Percentiles rank a stretch among this genome's conserved stretches.
Evolutionary conservation across 1,140 invertebrate genomes (phyloP).

Genomic region (Hermetia illucens): DNA sequence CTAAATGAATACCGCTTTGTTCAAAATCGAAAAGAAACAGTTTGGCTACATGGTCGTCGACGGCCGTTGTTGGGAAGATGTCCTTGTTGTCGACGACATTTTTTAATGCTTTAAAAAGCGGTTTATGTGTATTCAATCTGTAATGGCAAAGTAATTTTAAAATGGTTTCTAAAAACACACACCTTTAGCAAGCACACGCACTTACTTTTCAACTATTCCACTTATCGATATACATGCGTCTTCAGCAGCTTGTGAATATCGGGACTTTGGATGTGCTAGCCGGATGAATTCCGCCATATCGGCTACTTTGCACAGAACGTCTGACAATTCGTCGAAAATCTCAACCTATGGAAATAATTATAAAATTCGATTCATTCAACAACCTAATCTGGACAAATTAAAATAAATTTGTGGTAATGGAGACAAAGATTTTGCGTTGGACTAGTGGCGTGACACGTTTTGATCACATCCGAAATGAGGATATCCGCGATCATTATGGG

Average conservation of each 20-base stretch:
- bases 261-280: conserved; percentile 67
- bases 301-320: conserved; percentile 85
- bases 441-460: no score
- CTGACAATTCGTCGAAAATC: conserved; percentile 90
- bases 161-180: conserved; percentile 4
- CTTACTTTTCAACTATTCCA: conserved; percentile 79
- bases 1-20: conserved; percentile 88
- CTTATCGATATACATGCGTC: conserved; percentile 75
- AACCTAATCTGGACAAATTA: no score
- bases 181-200: no score
- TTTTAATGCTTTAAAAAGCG: conserved; percentile 63
- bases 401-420: no score
- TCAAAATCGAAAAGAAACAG: conserved; percentile 95
- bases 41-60: conserved; percentile 73
- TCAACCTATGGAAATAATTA: conserved; percentile 36
- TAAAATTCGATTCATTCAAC: no score
- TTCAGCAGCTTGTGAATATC: conserved; percentile 67
- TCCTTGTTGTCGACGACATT: conserved; percentile 58
- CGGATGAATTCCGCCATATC: conserved; percentile 92
- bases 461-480: no score
- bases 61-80: conserved; percentile 43
- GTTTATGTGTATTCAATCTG: conserved; percentile 78
- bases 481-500: no score
- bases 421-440: no score
- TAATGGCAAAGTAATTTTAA: conserved; percentile 6